These are phyloP conservation scores for Yoshiicerus persimilis DNA, from an alignment of 1,140 invertebrate species.

Conservation along the genomic window DNA sequence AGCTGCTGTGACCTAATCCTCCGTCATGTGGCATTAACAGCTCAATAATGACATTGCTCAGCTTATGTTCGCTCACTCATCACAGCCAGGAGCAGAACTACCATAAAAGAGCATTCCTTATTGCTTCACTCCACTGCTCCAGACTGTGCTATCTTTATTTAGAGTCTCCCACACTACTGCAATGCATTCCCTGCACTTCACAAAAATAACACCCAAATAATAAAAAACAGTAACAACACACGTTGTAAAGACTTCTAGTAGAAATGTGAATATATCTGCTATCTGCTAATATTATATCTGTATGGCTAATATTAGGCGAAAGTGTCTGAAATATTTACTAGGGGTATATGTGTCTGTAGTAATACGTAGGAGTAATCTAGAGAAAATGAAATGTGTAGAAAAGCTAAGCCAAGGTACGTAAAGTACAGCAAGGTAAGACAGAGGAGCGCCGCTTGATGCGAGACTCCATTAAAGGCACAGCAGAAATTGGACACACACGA, in stretches of 20 bases:
- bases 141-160: neutral
- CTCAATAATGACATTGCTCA: slow-evolving; percentile 34
- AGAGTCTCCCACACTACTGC: neutral
- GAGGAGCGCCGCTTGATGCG: neutral
- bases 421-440: neutral
- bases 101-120: slow-evolving; percentile 2
- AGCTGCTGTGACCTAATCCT: slow-evolving; percentile 24
- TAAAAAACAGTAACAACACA: neutral
- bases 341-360: neutral
- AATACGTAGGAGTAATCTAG: neutral
- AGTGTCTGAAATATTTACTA: neutral
- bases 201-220: neutral
- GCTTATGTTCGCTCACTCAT: neutral
- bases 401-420: neutral
- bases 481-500: slow-evolving; percentile 29
- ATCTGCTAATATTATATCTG: too few relatives aligned
- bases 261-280: too few relatives aligned
- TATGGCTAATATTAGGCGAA: too few relatives aligned
- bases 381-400: neutral
- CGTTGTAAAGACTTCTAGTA: too few relatives aligned
- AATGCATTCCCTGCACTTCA: neutral
- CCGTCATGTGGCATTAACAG: slow-evolving; percentile 40
- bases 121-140: neutral
- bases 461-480: slow-evolving; percentile 26
- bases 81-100: neutral